Conservation (phyloP, 2,113 vertebrate genomes). For the Strix uralensis region DNA sequence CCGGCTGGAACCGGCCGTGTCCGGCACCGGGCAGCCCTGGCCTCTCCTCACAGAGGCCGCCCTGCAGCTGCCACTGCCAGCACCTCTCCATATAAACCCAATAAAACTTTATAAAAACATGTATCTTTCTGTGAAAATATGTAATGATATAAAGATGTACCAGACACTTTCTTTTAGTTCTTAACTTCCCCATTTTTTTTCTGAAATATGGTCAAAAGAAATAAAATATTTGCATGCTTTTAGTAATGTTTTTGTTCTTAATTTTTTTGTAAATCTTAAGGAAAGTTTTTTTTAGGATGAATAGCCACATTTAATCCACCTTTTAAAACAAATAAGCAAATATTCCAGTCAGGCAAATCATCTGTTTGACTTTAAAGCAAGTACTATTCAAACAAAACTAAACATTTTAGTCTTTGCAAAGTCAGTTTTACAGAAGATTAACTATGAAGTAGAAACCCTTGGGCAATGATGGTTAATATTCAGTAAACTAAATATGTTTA, state of each 20-base stretch:
- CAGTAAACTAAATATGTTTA: background rate
- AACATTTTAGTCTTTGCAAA: background rate
- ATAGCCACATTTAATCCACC: background rate
- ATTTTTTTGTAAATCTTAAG: background rate
- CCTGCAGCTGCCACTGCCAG: accelerated
- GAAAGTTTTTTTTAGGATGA: background rate
- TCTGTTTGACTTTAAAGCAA: background rate
- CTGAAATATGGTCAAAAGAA: background rate
- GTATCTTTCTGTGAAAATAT: background rate
- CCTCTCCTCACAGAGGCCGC: background rate
- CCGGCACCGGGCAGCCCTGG: accelerated
- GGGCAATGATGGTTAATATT: background rate
- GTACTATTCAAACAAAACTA: background rate
- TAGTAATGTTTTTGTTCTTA: background rate
- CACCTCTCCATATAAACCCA: background rate
- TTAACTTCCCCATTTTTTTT: background rate
- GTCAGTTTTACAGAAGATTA: background rate
- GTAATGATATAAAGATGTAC: background rate
- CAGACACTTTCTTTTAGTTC: background rate
- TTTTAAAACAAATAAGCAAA: background rate
- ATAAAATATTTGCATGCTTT: background rate
- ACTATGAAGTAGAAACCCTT: background rate
- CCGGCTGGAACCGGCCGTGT: background rate
- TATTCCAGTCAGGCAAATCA: background rate
- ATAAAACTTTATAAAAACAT: background rate